Evolutionary conservation across 2,113 vertebrate species (phyloP).

Genomic region (Indri indri): DNA sequence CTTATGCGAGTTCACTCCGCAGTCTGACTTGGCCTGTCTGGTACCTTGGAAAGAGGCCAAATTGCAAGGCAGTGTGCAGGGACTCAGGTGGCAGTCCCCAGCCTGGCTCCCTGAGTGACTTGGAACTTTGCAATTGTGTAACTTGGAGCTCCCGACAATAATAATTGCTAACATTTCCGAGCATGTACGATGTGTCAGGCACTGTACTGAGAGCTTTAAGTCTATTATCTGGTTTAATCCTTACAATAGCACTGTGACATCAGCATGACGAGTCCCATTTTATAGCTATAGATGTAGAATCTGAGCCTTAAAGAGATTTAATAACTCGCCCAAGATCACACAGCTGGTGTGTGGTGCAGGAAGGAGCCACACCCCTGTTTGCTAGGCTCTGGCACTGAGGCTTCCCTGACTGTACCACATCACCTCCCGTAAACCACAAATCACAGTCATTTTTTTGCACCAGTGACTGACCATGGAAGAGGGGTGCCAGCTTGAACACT

Average conservation of each 20-base stretch:
- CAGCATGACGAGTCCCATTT: background rate
- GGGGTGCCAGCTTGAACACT: background rate
- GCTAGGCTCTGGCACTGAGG: background rate
- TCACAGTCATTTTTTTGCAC: background rate
- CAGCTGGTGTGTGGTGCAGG: background rate
- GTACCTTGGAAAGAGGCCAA: background rate
- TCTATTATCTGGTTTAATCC: conserved; percentile 11
- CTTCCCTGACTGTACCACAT: background rate
- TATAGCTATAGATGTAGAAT: background rate
- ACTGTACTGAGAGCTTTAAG: background rate
- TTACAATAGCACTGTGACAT: background rate
- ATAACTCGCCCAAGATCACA: background rate
- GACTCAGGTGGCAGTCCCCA: background rate
- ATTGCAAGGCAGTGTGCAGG: background rate
- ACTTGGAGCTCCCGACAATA: background rate
- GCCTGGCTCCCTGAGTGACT: background rate
- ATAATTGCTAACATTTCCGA: background rate
- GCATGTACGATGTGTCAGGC: background rate
- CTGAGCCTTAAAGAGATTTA: conserved; percentile 26
- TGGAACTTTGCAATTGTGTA: background rate
- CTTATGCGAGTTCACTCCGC: background rate
- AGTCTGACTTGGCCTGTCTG: background rate
- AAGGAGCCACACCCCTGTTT: background rate
- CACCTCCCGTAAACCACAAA: background rate
- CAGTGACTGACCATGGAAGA: background rate